These are phyloP conservation scores for Apamea monoglypha DNA, from an alignment of 2,888 invertebrate species.

Conservation along the genomic window DNA sequence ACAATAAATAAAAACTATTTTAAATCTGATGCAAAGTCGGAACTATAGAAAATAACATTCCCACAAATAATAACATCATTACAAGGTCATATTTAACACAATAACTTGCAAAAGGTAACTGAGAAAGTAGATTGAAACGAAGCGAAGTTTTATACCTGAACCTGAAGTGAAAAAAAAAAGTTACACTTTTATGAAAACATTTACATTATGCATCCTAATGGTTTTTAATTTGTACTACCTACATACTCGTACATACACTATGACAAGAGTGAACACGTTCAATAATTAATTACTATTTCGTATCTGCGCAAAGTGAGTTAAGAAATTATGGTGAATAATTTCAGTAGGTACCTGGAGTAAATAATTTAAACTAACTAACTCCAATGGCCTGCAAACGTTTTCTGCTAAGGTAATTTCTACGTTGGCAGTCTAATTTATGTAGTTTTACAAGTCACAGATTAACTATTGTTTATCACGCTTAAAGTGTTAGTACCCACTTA, in stretches of 20 bases:
- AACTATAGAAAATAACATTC: not conserved
- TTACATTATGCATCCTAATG: not conserved
- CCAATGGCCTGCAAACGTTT: constrained; percentile 12
- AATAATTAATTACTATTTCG: constrained; percentile 16
- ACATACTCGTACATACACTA: not conserved
- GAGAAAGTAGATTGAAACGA: not conserved
- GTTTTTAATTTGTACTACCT: constrained; percentile 1
- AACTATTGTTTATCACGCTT: constrained; percentile 39
- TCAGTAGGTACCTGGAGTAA: not conserved
- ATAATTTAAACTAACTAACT: constrained; percentile 24
- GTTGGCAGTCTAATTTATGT: constrained; percentile 41
- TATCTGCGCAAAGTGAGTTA: constrained; percentile 36
- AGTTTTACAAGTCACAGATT: constrained; percentile 35
- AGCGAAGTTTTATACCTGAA: too few relatives aligned
- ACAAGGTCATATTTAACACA: not conserved
- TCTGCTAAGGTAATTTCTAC: constrained; percentile 11
- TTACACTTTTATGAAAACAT: not conserved
- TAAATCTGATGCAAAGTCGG: not conserved
- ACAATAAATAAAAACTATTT: too few relatives aligned
- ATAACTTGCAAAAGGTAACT: not conserved
- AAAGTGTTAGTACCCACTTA: constrained; percentile 19
- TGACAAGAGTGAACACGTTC: constrained; percentile 4
- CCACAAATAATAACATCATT: not conserved
- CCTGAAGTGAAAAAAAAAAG: not conserved
- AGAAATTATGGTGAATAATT: constrained; percentile 27